Percentiles rank a stretch among this genome's conserved stretches.
Evolutionary conservation across 1,140 invertebrate species (phyloP).

Genomic region (Dreissena rostriformis): DNA sequence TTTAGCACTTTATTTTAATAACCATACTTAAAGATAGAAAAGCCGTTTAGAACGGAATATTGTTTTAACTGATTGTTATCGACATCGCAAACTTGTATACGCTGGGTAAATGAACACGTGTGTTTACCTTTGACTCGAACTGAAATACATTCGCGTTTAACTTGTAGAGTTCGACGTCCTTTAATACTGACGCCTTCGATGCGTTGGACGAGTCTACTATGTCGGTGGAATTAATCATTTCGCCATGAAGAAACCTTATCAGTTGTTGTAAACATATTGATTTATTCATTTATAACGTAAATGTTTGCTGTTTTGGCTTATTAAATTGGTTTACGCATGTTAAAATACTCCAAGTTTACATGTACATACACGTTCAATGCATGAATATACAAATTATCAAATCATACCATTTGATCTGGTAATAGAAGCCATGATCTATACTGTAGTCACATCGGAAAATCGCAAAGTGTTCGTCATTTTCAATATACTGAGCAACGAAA

Average conservation of each 20-base stretch:
- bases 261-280: background rate
- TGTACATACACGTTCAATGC: background rate
- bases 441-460: slow-evolving; percentile 4
- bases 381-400: background rate
- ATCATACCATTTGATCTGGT: slow-evolving; percentile 28
- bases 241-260: background rate
- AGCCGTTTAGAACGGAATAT: background rate
- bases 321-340: too few species aligned
- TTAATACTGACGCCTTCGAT: too few species aligned
- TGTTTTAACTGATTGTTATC: background rate
- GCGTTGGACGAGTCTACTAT: too few species aligned
- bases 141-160: too few species aligned
- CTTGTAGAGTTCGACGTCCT: too few species aligned
- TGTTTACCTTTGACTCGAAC: too few species aligned
- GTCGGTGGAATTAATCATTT: background rate
- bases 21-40: too few species aligned
- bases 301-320: too few species aligned
- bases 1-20: too few species aligned
- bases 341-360: background rate
- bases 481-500: background rate
- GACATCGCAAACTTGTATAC: too few species aligned
- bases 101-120: too few species aligned
- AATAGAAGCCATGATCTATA: background rate
- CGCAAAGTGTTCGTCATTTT: background rate
- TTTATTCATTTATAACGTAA: too few species aligned